Base-by-base conservation (phyloP, 2,113 vertebrate species). In the Ornithorhynchus anatinus region DNA sequence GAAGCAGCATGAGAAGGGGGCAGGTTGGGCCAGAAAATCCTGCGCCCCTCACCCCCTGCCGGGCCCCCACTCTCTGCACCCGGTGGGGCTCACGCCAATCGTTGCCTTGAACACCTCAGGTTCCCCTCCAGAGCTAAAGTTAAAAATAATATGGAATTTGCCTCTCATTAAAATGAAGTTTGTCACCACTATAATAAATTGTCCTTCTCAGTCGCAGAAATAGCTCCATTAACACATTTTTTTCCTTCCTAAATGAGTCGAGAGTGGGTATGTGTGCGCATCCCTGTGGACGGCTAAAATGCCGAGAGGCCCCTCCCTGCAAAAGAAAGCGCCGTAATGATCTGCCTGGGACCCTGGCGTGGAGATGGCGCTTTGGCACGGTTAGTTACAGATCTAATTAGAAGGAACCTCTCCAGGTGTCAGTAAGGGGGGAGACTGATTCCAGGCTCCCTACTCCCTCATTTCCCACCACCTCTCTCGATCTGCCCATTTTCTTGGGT, bases 131-230 rank as follows among this genome's bases (percentile, higher is more conserved):
- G 57, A 16, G 11, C 14, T 67, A 3, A 39, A 65, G 54, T 64
- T 33, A 7, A 8, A 81, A 82, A 78, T 50, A 40, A 80, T 78
- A 59, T 31, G 14, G 52, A 74, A 75, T 67, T 61, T 64, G 40
- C 59, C 54, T 86, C 50, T 44, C 74, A 66, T 71, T 81, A 82
- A 89, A 88, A 85, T 79, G 75, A 70, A 82, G 62, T 71, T 74
- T 89, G 83, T 89, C 89, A 84, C 78, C 84, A 82, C 17, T 6
- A 44, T 78, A 84, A 80, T 69, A 82, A 84, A 82, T 50, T 74
- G 75, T 53, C 73, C 76, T 72, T 75, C 85, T 74, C 84, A 38
- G 36, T 67, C 68, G 76, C 75, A 90, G 88, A 81, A 82, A 88
- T 75, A 71, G 78, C 73, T 68, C 82, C 25, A 27, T 81, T 87